Evolutionary conservation across 2,888 invertebrate species (phyloP).

Genomic region (Scaptomyza parva): DNA sequence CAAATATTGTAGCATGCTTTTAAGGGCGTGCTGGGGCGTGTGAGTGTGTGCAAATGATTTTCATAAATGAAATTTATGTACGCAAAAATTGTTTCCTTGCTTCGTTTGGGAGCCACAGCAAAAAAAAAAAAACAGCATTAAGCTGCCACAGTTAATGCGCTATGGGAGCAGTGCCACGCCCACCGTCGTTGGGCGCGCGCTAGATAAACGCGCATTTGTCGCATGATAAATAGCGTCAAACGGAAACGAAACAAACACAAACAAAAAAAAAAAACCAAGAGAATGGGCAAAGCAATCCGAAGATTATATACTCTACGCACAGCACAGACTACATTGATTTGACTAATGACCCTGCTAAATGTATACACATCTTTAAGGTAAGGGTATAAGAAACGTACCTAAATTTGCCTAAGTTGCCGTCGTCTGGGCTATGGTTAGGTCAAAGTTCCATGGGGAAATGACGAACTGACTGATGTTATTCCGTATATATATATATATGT

Average conservation of each 20-base stretch:
- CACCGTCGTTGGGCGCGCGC: constrained; percentile 35
- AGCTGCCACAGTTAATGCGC: constrained; percentile 58
- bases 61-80: constrained; percentile 75
- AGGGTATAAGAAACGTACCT: constrained; percentile 2
- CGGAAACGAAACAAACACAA: constrained; percentile 62
- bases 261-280: background rate
- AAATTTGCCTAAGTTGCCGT: constrained; percentile 7
- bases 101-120: constrained; percentile 38
- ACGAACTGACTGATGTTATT: constrained; percentile 16
- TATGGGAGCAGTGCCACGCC: constrained; percentile 52
- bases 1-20: constrained; percentile 46
- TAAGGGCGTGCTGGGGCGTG: constrained; percentile 13
- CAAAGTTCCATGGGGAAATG: constrained; percentile 45
- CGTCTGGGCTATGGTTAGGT: constrained; percentile 27
- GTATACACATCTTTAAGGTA: background rate
- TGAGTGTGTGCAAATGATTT: constrained; percentile 67
- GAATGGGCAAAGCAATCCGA: constrained; percentile 10
- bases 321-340: background rate
- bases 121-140: constrained; percentile 57
- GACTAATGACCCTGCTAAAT: background rate
- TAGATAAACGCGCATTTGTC: constrained; percentile 76
- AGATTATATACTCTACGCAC: background rate
- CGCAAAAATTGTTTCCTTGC: constrained; percentile 66
- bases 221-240: constrained; percentile 74
- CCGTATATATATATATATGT: constrained; percentile 1